Percentiles rank a stretch among this genome's conserved stretches.
These are phyloP conservation scores for Chironomus riparius DNA, from an alignment of 2,888 invertebrate genomes.

Conservation along the genomic window DNA sequence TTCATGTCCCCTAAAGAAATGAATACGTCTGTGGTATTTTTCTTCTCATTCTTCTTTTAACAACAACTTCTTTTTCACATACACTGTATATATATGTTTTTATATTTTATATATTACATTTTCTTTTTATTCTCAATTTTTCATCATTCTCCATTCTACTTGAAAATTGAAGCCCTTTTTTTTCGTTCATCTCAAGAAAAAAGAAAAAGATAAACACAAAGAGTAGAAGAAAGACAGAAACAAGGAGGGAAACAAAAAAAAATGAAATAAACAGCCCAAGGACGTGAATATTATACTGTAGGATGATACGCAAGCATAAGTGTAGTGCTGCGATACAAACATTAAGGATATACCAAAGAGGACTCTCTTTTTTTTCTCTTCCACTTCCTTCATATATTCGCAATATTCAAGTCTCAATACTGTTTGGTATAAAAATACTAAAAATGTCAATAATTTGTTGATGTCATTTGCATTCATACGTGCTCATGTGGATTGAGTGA, in stretches of 20 bases:
- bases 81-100: neutral
- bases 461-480: too few species aligned
- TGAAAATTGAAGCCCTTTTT: neutral
- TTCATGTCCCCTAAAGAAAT: slow-evolving; percentile 3
- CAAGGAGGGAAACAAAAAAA: neutral
- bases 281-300: slow-evolving; percentile 1
- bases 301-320: neutral
- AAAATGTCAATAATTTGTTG: too few species aligned
- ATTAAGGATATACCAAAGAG: neutral
- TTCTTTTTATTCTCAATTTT: slow-evolving; percentile 3
- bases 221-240: neutral
- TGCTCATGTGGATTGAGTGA: too few species aligned
- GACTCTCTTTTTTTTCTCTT: too few species aligned
- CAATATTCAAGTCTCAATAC: too few species aligned
- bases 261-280: slow-evolving; percentile 20
- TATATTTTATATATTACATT: neutral
- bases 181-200: neutral
- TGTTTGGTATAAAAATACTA: too few species aligned
- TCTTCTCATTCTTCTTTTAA: neutral
- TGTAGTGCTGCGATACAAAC: neutral
- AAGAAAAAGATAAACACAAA: neutral
- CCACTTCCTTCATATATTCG: too few species aligned
- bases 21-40: neutral
- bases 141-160: neutral
- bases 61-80: neutral